These are phyloP conservation scores for Bagarius yarrelli DNA, from an alignment of 2,113 vertebrate genomes.

Conservation along the genomic window DNA sequence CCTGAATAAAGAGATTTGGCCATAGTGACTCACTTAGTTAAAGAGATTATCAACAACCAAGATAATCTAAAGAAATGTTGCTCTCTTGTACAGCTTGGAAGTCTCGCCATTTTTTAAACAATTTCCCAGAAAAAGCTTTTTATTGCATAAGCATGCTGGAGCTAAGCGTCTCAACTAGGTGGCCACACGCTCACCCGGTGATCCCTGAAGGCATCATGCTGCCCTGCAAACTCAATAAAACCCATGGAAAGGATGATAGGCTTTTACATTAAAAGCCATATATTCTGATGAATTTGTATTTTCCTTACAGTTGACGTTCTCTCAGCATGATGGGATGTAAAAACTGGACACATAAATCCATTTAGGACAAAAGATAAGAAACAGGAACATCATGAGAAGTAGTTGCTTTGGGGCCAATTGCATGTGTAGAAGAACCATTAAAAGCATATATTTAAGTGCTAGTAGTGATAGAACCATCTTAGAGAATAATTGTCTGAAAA, in stretches of 20 bases:
- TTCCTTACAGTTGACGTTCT: conserved; percentile 59
- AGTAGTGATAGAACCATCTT: not conserved
- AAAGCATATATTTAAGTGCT: not conserved
- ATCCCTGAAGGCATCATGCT: conserved; percentile 65
- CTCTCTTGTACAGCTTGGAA: conserved; percentile 57
- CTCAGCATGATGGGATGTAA: conserved; percentile 54
- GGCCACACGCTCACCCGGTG: conserved; percentile 72
- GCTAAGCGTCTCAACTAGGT: conserved; percentile 57
- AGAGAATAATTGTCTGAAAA: not conserved
- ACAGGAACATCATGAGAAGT: conserved; percentile 41
- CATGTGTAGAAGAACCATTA: conserved; percentile 5
- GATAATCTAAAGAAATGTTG: conserved; percentile 78
- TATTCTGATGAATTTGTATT: conserved; percentile 84
- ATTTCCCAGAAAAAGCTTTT: conserved; percentile 82
- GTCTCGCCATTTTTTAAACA: conserved; percentile 60
- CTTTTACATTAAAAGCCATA: conserved; percentile 84
- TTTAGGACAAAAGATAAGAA: conserved; percentile 54
- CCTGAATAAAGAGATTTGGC: conserved; percentile 62
- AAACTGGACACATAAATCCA: conserved; percentile 27
- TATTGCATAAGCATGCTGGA: conserved; percentile 72
- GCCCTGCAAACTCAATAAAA: conserved; percentile 87
- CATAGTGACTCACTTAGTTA: conserved; percentile 70
- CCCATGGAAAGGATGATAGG: conserved; percentile 67
- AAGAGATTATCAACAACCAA: conserved; percentile 80
- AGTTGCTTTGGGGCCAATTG: not conserved